These are phyloP conservation scores for Cydia strobilella DNA, from an alignment of 1,140 invertebrate genomes.

Conservation along the genomic window DNA sequence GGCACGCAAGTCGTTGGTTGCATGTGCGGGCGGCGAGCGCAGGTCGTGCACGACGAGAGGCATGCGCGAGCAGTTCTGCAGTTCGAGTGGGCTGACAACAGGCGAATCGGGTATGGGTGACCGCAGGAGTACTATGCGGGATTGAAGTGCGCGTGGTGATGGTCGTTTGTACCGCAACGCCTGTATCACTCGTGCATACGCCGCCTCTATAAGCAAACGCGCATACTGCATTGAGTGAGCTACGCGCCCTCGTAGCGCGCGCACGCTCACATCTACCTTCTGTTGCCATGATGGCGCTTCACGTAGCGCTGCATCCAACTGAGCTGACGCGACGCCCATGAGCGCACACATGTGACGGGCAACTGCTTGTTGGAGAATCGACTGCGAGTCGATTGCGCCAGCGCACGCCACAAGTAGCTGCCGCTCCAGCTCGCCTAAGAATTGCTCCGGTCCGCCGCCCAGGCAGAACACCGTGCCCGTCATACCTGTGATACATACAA, in stretches of 20 bases:
- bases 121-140: conserved; percentile 32
- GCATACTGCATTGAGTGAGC: conserved; percentile 31
- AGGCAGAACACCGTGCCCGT: conserved; percentile 35
- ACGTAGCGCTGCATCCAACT: conserved; percentile 20
- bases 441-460: conserved; percentile 34
- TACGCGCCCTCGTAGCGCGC: not conserved
- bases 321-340: conserved; percentile 14
- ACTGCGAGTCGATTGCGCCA: not conserved
- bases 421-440: conserved; percentile 20
- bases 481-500: conserved; percentile 30
- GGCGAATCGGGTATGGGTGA: conserved; percentile 4
- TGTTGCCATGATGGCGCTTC: conserved; percentile 18
- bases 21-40: conserved; percentile 42
- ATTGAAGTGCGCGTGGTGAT: conserved; percentile 7
- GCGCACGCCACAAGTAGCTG: not conserved
- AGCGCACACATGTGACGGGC: conserved; percentile 28
- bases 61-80: not conserved
- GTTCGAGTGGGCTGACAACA: conserved; percentile 25
- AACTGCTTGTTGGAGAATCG: conserved; percentile 1
- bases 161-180: not conserved
- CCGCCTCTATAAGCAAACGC: not conserved
- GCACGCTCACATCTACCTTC: conserved; percentile 23
- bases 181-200: conserved; percentile 25
- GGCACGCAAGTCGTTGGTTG: conserved; percentile 51
- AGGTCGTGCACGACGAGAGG: conserved; percentile 48